Evolutionary conservation across 2,797 vertebrate species (phyloP).

Genomic region (Vireo griseus): DNA sequence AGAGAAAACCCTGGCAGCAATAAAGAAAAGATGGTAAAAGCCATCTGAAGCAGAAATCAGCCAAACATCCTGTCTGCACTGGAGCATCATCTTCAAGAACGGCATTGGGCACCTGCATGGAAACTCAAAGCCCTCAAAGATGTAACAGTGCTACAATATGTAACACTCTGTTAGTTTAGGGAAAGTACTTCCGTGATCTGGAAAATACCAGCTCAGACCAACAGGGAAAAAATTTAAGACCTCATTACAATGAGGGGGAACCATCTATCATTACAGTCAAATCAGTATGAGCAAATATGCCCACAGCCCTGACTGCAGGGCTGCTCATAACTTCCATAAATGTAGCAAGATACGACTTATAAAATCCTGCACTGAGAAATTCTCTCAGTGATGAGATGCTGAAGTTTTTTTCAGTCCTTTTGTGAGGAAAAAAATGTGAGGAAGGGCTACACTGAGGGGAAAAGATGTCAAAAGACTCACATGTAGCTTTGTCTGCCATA

Average conservation of each 20-base stretch:
- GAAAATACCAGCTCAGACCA: neutral
- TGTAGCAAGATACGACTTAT: neutral
- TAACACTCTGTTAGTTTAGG: neutral
- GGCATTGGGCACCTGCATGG: neutral
- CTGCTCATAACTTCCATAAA: neutral
- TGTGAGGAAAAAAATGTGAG: neutral
- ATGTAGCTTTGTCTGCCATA: neutral
- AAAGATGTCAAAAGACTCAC: neutral
- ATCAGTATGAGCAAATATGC: neutral
- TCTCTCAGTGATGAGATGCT: neutral
- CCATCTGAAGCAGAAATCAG: constrained; percentile 19
- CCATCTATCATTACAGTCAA: neutral
- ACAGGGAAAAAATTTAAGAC: neutral
- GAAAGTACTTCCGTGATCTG: neutral
- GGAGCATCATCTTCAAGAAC: neutral
- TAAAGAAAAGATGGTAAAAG: constrained; percentile 34
- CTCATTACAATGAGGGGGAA: neutral
- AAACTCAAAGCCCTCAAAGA: neutral
- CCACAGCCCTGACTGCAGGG: neutral
- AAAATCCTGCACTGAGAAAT: neutral
- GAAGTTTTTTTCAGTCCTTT: neutral
- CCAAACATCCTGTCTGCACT: neutral
- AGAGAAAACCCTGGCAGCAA: constrained; percentile 2
- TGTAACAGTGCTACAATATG: neutral
- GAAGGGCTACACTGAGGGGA: neutral